Evolutionary conservation across 2,888 invertebrate genomes (phyloP).

Genomic region (Mimas tiliae): DNA sequence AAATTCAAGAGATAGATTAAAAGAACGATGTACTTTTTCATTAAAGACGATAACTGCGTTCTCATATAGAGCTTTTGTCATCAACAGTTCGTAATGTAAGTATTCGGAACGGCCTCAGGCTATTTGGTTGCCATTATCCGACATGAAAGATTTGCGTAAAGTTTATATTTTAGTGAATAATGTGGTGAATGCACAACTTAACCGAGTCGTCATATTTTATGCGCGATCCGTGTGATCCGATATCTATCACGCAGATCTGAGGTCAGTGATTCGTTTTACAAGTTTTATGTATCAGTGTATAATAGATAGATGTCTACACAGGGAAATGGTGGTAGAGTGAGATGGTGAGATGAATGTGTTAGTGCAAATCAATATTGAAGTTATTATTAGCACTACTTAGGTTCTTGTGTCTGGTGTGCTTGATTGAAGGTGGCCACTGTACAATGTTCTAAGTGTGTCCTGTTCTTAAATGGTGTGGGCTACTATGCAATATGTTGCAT

Average conservation of each 20-base stretch:
- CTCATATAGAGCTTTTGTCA: slow-evolving; percentile 42
- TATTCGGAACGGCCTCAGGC: slow-evolving; percentile 40
- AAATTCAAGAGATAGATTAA: slow-evolving; percentile 59
- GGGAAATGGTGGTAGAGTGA: slow-evolving; percentile 19
- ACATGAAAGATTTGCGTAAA: slow-evolving; percentile 14
- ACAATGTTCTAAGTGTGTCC: not conserved
- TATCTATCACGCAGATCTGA: slow-evolving; percentile 24
- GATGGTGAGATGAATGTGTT: slow-evolving; percentile 21
- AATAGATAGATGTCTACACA: slow-evolving; percentile 6
- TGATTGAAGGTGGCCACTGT: not conserved
- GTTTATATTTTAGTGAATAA: not conserved
- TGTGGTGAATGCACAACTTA: slow-evolving; percentile 4
- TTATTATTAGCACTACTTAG: slow-evolving; percentile 2
- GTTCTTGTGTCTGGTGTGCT: not conserved
- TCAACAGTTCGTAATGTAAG: slow-evolving; percentile 38
- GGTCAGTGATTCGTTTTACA: slow-evolving; percentile 22
- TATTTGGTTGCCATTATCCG: slow-evolving; percentile 39
- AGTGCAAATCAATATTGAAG: slow-evolving; percentile 23
- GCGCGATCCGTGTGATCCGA: slow-evolving; percentile 16
- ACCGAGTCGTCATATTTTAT: not conserved
- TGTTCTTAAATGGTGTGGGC: too few relatives aligned
- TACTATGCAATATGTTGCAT: not conserved
- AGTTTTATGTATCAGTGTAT: slow-evolving; percentile 2
- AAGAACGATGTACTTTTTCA: slow-evolving; percentile 55
- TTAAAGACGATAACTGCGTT: slow-evolving; percentile 49